A percentile compares a stretch with the other conserved stretches of the same genome.
Conservation (phyloP, 1,140 invertebrate genomes). For the Teleogryllus occipitalis region DNA sequence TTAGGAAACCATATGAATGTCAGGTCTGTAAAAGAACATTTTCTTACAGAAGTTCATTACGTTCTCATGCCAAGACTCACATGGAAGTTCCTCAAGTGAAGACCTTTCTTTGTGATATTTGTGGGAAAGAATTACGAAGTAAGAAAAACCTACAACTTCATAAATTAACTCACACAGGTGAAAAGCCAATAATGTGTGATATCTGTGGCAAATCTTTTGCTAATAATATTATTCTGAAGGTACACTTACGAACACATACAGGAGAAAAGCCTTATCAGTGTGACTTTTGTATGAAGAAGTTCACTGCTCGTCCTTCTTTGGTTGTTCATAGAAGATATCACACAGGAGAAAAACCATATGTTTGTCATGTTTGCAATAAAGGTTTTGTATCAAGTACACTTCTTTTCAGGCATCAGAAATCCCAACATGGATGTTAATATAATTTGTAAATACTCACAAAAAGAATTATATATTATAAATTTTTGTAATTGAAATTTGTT, state of each 20-base stretch:
- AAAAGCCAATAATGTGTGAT: conserved; percentile 57
- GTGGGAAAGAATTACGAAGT: conserved; percentile 39
- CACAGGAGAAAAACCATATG: conserved; percentile 67
- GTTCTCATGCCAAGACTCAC: conserved; percentile 42
- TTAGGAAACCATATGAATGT: conserved; percentile 44
- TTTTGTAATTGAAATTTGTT: no score
- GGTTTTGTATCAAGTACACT: conserved; percentile 53
- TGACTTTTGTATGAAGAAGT: conserved; percentile 59
- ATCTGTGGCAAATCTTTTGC: conserved; percentile 42
- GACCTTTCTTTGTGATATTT: conserved; percentile 33
- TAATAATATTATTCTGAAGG: conserved; percentile 43
- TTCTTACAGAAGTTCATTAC: conserved; percentile 47
- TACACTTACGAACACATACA: conserved; percentile 49
- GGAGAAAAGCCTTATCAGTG: conserved; percentile 45
- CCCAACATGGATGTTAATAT: neutral
- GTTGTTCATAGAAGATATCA: conserved; percentile 68
- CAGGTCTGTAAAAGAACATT: conserved; percentile 62
- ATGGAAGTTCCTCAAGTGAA: conserved; percentile 38
- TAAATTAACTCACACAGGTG: conserved; percentile 53
- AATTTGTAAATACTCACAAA: no score
- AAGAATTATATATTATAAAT: no score
- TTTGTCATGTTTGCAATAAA: conserved; percentile 57
- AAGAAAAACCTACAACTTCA: conserved; percentile 52
- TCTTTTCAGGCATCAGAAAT: conserved; percentile 50
- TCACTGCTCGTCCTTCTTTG: conserved; percentile 68